A percentile compares a stretch with the other conserved stretches of the same genome.
Evolutionary conservation across 2,888 invertebrate species (phyloP).

Genomic region (Andrena praecox): DNA sequence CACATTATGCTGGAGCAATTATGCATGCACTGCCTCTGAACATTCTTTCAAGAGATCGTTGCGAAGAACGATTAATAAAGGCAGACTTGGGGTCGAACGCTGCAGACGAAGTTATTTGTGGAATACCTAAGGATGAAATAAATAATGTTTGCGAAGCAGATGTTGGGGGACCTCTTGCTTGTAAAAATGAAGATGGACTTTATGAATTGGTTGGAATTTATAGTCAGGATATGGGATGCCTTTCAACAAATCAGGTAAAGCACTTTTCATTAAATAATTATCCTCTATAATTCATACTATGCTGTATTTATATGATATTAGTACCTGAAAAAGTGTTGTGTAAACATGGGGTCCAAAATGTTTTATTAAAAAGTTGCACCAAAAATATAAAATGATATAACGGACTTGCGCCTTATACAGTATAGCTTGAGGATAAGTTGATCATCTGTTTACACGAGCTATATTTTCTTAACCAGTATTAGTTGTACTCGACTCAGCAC

Average conservation of each 20-base stretch:
- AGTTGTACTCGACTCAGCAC: no score
- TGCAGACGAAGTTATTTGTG: constrained; percentile 90
- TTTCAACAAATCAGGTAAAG: constrained; percentile 82
- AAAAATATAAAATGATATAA: no score
- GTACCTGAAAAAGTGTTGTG: no score
- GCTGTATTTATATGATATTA: neutral
- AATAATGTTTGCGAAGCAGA: constrained; percentile 93
- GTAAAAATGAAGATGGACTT: constrained; percentile 89
- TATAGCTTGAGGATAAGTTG: no score
- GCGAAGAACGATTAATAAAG: constrained; percentile 87
- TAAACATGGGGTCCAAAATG: neutral
- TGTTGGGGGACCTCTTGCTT: constrained; percentile 93
- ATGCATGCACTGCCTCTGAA: constrained; percentile 91
- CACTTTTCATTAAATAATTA: neutral
- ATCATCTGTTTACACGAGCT: no score
- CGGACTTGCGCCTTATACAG: no score
- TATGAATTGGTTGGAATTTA: constrained; percentile 91
- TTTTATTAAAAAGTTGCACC: neutral
- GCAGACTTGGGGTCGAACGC: constrained; percentile 87
- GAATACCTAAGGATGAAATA: constrained; percentile 87
- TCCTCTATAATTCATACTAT: neutral
- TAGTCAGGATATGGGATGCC: constrained; percentile 91
- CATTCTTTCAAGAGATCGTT: constrained; percentile 88
- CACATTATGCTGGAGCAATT: constrained; percentile 90
- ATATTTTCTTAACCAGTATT: no score